These are phyloP conservation scores for Coranthus polyacanthus DNA, from an alignment of 2,797 vertebrate genomes.

Conservation along the genomic window DNA sequence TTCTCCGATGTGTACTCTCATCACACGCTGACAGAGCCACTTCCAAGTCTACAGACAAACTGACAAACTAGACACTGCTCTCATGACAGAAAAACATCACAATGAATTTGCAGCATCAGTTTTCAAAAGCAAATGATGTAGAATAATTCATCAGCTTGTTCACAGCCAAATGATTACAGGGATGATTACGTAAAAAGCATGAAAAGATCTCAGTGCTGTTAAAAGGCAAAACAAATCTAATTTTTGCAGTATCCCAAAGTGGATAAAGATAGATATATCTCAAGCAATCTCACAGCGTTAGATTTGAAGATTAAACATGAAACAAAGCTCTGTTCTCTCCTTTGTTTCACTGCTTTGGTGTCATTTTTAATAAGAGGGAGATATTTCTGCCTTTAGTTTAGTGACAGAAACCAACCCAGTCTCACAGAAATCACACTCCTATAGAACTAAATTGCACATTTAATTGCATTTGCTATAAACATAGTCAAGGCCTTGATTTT, in stretches of 20 bases:
- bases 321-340: neutral
- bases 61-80: neutral
- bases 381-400: too few species aligned
- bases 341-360: too few species aligned
- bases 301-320: neutral
- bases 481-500: too few species aligned
- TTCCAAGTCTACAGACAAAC: neutral
- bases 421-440: too few species aligned
- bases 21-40: neutral
- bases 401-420: too few species aligned
- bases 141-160: slow-evolving; percentile 10
- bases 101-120: neutral
- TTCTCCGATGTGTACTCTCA: neutral
- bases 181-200: slow-evolving; percentile 6
- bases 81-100: slow-evolving; percentile 1
- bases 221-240: slow-evolving; percentile 6
- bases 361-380: too few species aligned
- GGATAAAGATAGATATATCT: neutral
- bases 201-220: slow-evolving; percentile 2
- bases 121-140: slow-evolving; percentile 11
- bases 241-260: neutral
- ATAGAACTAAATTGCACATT: too few species aligned
- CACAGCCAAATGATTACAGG: slow-evolving; percentile 2
- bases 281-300: neutral
- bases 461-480: too few species aligned